Percentiles rank a stretch among this genome's conserved stretches.
Conservation (phyloP, 2,797 vertebrate genomes). For the Crypturellus tataupa region DNA sequence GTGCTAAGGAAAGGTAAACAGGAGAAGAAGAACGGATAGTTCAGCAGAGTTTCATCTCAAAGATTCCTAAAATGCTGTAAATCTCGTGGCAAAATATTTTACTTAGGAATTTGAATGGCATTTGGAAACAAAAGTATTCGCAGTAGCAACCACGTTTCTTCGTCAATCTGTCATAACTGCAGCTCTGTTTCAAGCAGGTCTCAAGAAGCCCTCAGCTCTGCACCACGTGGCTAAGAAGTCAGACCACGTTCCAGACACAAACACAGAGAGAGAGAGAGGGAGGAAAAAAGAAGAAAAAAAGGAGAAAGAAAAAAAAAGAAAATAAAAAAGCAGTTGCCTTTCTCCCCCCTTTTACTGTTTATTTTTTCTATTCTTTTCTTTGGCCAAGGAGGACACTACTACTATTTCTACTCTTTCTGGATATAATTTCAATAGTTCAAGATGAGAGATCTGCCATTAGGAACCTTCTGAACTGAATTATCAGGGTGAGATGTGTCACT, state of each 20-base stretch:
- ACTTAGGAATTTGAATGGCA: background rate
- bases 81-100: background rate
- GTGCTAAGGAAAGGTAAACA: background rate
- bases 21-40: background rate
- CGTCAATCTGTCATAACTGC: accelerated
- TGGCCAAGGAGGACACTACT: background rate
- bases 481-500: conserved; percentile 1
- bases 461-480: conserved; percentile 1
- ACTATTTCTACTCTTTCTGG: background rate
- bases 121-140: background rate
- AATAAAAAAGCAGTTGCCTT: background rate
- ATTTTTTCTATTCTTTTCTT: background rate
- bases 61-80: background rate
- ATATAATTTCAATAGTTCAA: background rate
- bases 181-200: background rate
- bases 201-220: background rate
- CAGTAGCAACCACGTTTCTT: background rate
- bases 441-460: conserved; percentile 27
- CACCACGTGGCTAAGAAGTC: accelerated
- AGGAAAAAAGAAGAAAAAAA: too few species aligned
- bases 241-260: background rate
- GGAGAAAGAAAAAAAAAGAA: too few species aligned
- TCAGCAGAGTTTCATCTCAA: background rate
- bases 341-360: background rate
- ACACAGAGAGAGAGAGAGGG: background rate